phyloP scores from a whole-genome alignment of 1,140 invertebrate species.

The Lordiphosa collinella region DNA sequence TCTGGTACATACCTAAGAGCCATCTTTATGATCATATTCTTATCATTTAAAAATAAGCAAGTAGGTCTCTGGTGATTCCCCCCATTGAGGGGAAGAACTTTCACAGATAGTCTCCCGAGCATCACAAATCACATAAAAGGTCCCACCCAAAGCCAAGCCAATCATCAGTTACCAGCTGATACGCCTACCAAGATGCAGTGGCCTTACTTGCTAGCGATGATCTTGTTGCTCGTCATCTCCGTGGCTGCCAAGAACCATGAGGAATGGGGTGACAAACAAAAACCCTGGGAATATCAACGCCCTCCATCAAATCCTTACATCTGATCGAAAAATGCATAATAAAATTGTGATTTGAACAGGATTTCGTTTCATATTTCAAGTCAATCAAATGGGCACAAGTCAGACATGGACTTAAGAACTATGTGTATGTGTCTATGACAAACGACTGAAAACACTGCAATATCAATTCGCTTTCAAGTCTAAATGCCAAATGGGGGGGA shows the following conservation, averaged over 20 bases:
- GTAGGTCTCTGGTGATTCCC: conserved; percentile 19
- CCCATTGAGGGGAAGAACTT: neutral
- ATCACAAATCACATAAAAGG: conserved; percentile 19
- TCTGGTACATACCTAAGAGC: neutral
- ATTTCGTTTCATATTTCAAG: neutral
- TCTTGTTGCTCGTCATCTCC: conserved; percentile 29
- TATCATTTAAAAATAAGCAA: neutral
- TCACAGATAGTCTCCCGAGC: neutral
- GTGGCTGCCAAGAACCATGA: conserved; percentile 32
- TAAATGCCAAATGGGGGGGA: conserved; percentile 56
- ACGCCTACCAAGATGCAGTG: conserved; percentile 38
- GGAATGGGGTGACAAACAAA: conserved; percentile 12
- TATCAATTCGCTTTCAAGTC: conserved; percentile 54
- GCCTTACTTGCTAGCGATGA: conserved; percentile 14
- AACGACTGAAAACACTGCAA: conserved; percentile 37
- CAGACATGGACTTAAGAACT: conserved; percentile 6
- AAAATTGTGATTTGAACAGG: neutral
- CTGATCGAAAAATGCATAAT: neutral
- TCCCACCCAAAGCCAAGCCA: neutral
- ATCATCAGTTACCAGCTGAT: neutral
- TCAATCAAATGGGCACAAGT: conserved; percentile 1
- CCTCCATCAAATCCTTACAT: neutral
- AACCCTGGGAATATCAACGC: conserved; percentile 18
- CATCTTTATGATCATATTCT: neutral
- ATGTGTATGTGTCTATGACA: neutral